A percentile compares a stretch with the other conserved stretches of the same genome.
Evolutionary conservation across 2,113 vertebrate species (phyloP).

Genomic region (Anolis sagrei): DNA sequence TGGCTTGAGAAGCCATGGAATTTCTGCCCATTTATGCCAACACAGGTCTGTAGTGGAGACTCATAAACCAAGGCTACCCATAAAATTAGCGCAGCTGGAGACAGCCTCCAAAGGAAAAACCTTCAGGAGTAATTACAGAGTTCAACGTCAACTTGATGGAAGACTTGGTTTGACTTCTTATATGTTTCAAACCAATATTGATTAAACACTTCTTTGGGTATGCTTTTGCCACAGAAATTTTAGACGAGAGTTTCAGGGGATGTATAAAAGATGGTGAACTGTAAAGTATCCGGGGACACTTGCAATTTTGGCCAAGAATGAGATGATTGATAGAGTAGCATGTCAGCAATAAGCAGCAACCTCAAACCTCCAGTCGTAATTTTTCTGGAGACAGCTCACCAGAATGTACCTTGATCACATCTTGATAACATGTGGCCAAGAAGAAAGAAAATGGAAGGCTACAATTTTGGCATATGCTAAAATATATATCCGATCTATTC

Average conservation of each 20-base stretch:
- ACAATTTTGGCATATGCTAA: conserved; percentile 15
- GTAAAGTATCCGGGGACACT: conserved; percentile 35
- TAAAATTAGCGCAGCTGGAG: conserved; percentile 41
- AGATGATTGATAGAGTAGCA: conserved; percentile 58
- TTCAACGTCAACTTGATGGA: conserved; percentile 40
- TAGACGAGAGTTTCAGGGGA: conserved; percentile 25
- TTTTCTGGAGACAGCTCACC: conserved; percentile 56
- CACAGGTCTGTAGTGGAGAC: background rate
- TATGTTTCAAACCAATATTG: conserved; percentile 51
- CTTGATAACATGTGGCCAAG: conserved; percentile 52
- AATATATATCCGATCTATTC: conserved; percentile 40
- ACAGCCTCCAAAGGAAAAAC: conserved; percentile 33
- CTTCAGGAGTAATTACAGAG: conserved; percentile 55
- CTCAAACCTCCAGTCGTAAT: conserved; percentile 49
- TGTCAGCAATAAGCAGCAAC: conserved; percentile 47
- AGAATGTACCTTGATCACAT: conserved; percentile 58
- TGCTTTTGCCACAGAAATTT: conserved; percentile 49
- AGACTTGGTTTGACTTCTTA: conserved; percentile 57
- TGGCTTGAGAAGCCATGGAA: background rate
- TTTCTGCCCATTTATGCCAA: conserved; percentile 32
- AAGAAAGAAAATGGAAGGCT: conserved; percentile 41
- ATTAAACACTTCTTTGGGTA: conserved; percentile 43
- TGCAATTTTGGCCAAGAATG: conserved; percentile 62
- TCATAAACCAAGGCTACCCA: conserved; percentile 8
- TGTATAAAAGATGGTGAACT: conserved; percentile 59